These are phyloP conservation scores for Thereva unica DNA, from an alignment of 2,888 invertebrate genomes.

Conservation along the genomic window DNA sequence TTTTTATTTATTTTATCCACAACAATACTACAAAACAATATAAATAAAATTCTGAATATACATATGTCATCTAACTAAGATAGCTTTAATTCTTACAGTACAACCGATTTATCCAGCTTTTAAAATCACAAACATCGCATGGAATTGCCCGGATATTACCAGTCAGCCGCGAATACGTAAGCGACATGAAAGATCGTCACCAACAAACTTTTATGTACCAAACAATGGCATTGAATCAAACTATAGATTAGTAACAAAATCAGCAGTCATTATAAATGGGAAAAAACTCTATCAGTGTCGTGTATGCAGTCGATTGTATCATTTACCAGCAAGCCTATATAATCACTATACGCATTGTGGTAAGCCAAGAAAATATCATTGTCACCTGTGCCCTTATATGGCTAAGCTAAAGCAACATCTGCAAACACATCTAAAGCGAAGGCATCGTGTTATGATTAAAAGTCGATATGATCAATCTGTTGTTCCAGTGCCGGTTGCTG, in stretches of 20 bases:
- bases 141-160: constrained; percentile 6
- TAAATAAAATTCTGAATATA: constrained; percentile 16
- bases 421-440: constrained; percentile 36
- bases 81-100: constrained; percentile 30
- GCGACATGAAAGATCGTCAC: constrained; percentile 5
- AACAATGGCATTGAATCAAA: constrained; percentile 13
- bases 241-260: constrained; percentile 31
- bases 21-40: not conserved
- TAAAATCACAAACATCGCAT: constrained; percentile 26
- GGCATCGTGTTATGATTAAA: constrained; percentile 26
- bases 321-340: constrained; percentile 34
- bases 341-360: constrained; percentile 39
- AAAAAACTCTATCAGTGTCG: constrained; percentile 34
- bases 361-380: constrained; percentile 35
- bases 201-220: constrained; percentile 17
- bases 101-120: constrained; percentile 14
- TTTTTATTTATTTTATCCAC: too few species aligned
- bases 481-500: not conserved
- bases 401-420: constrained; percentile 40
- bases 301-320: constrained; percentile 32
- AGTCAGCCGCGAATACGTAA: not conserved
- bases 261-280: constrained; percentile 24
- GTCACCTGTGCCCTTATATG: constrained; percentile 37
- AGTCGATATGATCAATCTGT: constrained; percentile 22
- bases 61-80: constrained; percentile 17